Conservation (phyloP, 2,797 vertebrate genomes). For the Heliangelus exortis region DNA sequence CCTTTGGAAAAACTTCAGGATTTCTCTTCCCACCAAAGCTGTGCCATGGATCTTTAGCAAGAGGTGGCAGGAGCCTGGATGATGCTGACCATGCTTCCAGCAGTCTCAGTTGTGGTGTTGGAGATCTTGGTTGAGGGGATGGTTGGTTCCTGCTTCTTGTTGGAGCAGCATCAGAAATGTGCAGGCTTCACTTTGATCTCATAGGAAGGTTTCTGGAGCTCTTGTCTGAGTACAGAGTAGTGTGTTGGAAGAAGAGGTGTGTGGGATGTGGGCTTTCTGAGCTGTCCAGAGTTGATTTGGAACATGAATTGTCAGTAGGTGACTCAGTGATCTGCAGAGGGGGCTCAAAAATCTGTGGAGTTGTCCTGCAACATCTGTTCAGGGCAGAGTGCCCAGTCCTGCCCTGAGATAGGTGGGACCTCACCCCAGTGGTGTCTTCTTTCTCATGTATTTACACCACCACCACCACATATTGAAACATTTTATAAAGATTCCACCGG, state of each 20-base stretch:
- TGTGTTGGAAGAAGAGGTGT: no score
- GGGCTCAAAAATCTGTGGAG: rapidly evolving
- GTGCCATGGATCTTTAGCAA: neutral
- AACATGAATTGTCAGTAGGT: rapidly evolving
- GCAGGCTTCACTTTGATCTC: rapidly evolving
- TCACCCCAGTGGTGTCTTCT: rapidly evolving
- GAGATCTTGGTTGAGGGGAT: neutral
- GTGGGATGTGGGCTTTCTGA: neutral
- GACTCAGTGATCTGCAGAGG: neutral
- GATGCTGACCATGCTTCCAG: no score
- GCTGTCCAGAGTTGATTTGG: rapidly evolving
- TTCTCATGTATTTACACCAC: rapidly evolving
- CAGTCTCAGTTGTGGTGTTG: rapidly evolving
- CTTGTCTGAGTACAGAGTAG: rapidly evolving
- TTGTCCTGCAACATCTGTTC: rapidly evolving
- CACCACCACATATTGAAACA: rapidly evolving
- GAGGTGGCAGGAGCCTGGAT: no score
- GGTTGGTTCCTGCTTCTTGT: no score
- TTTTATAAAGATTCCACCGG: rapidly evolving
- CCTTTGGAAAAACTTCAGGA: neutral
- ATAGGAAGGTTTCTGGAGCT: rapidly evolving
- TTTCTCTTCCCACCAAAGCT: neutral
- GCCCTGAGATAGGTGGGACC: rapidly evolving
- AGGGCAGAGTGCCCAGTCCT: rapidly evolving
- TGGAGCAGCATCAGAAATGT: neutral